These are phyloP conservation scores for Hoplodrina blanda DNA, from an alignment of 2,888 invertebrate genomes.

Conservation along the genomic window DNA sequence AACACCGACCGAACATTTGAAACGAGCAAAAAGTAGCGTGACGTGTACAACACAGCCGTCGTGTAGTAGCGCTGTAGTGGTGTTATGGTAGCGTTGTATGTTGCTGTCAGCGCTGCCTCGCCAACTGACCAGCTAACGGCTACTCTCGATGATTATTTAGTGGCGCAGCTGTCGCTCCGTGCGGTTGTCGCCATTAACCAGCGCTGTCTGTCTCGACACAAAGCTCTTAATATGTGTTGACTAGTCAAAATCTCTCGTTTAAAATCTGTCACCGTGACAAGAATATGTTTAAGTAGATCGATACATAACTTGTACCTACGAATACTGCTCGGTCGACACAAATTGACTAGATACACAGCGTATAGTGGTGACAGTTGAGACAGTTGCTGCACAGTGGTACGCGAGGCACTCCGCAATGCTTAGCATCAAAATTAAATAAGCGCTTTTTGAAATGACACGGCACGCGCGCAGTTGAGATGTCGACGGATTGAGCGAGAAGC, in stretches of 20 bases:
- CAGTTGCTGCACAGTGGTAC: slow-evolving; percentile 19
- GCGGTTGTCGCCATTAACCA: slow-evolving; percentile 25
- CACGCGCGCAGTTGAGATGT: slow-evolving; percentile 23
- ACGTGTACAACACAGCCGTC: slow-evolving; percentile 32
- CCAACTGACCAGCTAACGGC: not conserved
- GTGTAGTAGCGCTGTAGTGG: slow-evolving; percentile 2
- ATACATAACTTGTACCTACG: not conserved
- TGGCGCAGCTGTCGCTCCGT: slow-evolving; percentile 30
- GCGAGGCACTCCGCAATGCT: slow-evolving; percentile 27
- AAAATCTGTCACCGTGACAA: slow-evolving; percentile 20
- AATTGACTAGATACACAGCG: slow-evolving; percentile 22
- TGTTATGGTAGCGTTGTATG: not conserved
- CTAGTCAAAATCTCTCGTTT: slow-evolving; percentile 15
- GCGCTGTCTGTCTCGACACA: slow-evolving; percentile 12
- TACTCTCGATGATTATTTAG: not conserved
- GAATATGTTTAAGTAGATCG: slow-evolving; percentile 6
- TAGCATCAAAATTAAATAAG: slow-evolving; percentile 45
- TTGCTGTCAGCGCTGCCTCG: not conserved
- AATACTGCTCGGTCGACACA: not conserved
- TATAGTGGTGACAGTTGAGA: slow-evolving; percentile 30
- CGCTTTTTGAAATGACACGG: slow-evolving; percentile 37
- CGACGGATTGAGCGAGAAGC: slow-evolving; percentile 4
- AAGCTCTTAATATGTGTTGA: slow-evolving; percentile 24
- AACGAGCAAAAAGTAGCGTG: slow-evolving; percentile 58
- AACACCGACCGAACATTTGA: slow-evolving; percentile 50